Conservation (phyloP, 2,797 vertebrate species). For the Sebastes kiyomatsui region DNA sequence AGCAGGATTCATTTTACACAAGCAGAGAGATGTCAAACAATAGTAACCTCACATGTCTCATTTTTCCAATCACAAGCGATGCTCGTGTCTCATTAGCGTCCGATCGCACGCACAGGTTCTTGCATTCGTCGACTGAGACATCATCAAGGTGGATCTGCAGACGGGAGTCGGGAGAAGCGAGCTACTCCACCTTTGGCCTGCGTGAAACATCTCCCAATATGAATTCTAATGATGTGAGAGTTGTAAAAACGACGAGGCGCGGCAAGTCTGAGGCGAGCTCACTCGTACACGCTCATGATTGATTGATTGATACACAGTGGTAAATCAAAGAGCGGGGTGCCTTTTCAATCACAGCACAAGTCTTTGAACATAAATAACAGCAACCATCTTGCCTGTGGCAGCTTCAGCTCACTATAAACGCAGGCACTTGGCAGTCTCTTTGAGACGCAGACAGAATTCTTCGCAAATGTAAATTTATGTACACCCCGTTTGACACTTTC, state of each 20-base stretch:
- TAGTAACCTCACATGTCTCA: neutral
- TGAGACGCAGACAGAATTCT: conserved; percentile 40
- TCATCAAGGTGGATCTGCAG: neutral
- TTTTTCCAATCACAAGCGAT: conserved; percentile 30
- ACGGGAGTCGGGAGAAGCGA: neutral
- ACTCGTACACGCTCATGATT: conserved; percentile 44
- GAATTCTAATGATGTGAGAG: conserved; percentile 23
- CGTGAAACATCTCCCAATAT: conserved; percentile 5
- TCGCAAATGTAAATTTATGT: conserved; percentile 72
- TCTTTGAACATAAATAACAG: conserved; percentile 71
- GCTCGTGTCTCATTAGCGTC: conserved; percentile 28
- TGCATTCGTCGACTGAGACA: neutral
- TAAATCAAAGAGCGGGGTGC: conserved; percentile 64
- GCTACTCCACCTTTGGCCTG: neutral
- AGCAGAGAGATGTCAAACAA: conserved; percentile 42
- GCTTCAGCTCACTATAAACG: conserved; percentile 49
- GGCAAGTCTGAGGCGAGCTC: conserved; percentile 21
- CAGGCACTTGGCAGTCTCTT: conserved; percentile 47
- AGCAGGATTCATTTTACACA: conserved; percentile 23
- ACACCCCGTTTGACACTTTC: conserved; percentile 70
- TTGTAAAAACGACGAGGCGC: conserved; percentile 5
- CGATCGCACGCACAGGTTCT: neutral
- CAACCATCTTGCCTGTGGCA: conserved; percentile 55
- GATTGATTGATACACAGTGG: conserved; percentile 62
- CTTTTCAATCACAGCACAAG: conserved; percentile 62